These are phyloP conservation scores for Rhodophaea formosa DNA, from an alignment of 2,888 invertebrate genomes.

Conservation along the genomic window DNA sequence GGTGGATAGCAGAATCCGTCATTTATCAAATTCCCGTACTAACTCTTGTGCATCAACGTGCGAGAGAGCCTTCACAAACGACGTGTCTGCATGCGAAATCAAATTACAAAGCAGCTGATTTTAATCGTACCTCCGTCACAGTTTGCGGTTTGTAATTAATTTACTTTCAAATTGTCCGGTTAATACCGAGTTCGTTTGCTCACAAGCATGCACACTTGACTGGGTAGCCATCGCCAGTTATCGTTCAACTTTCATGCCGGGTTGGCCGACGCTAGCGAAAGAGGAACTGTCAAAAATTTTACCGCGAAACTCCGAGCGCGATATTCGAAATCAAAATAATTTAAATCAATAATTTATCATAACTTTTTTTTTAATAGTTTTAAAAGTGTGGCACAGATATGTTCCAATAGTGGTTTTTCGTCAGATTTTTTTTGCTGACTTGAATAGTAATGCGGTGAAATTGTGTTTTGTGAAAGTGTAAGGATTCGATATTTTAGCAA, in stretches of 20 bases:
- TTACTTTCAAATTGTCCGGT: conserved; percentile 44
- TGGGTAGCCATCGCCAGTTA: conserved; percentile 60
- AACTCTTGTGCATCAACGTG: not conserved
- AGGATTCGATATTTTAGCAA: conserved; percentile 56
- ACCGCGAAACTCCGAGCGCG: conserved; percentile 31
- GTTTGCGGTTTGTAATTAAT: conserved; percentile 37
- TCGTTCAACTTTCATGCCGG: conserved; percentile 74
- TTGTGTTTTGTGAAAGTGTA: conserved; percentile 68
- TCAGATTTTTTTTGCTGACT: conserved; percentile 24
- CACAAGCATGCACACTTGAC: conserved; percentile 56
- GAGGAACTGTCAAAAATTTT: conserved; percentile 33
- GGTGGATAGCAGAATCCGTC: too few species aligned
- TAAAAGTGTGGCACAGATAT: not conserved
- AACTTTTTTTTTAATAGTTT: not conserved
- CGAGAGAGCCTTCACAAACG: not conserved
- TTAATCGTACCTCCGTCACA: conserved; percentile 27
- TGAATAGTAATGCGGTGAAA: conserved; percentile 49
- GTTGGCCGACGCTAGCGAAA: conserved; percentile 49
- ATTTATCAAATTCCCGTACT: not conserved
- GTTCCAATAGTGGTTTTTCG: not conserved
- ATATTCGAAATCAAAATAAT: conserved; percentile 18
- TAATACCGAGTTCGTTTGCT: conserved; percentile 46
- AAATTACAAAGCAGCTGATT: conserved; percentile 34
- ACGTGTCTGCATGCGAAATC: conserved; percentile 21
- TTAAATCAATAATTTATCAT: not conserved